These are phyloP conservation scores for Lumbricus terrestris DNA, from an alignment of 2,888 invertebrate genomes.

Conservation along the genomic window DNA sequence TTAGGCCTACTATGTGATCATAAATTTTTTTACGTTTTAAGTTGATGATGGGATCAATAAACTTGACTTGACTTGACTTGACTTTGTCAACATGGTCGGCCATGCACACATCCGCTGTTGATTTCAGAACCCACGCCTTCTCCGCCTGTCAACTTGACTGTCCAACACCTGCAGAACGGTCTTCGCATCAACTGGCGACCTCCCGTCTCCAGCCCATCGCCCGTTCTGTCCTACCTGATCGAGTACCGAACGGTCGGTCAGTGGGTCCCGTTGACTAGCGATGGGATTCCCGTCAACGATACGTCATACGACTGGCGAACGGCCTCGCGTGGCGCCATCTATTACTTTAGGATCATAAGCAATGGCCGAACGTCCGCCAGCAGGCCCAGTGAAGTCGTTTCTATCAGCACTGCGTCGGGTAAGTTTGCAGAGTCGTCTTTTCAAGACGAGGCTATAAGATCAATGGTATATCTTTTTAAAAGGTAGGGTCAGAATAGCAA, in stretches of 20 bases:
- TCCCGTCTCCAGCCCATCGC: conserved; percentile 39
- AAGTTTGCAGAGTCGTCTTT: neutral
- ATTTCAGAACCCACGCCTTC: neutral
- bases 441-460: neutral
- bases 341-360: conserved; percentile 33
- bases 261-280: conserved; percentile 30
- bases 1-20: no score
- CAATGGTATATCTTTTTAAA: no score
- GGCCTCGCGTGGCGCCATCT: conserved; percentile 34
- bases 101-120: neutral
- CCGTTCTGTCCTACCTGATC: conserved; percentile 48
- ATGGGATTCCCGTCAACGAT: conserved; percentile 10
- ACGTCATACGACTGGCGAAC: conserved; percentile 36
- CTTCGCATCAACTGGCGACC: conserved; percentile 24
- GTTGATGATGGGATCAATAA: no score
- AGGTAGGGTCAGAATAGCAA: no score
- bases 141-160: conserved; percentile 22
- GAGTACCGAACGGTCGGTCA: conserved; percentile 42
- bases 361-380: neutral
- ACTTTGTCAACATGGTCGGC: no score
- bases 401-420: neutral
- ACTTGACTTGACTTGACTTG: no score
- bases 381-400: neutral
- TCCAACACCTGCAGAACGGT: neutral
- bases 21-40: no score